These are phyloP conservation scores for Vesta saturnalis DNA, from an alignment of 2,888 invertebrate genomes.

Conservation along the genomic window DNA sequence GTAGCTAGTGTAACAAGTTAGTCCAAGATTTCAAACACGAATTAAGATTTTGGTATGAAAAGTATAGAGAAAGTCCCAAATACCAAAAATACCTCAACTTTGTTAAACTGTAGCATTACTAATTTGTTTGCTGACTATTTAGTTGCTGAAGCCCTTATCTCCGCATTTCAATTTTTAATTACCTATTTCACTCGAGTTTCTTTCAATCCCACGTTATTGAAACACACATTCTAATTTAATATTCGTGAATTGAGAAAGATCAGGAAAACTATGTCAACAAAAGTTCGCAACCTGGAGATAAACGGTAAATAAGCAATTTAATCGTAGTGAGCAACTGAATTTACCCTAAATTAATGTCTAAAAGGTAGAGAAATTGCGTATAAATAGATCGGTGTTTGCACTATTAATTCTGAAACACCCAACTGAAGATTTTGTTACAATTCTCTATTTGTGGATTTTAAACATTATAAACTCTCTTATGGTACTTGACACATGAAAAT, in stretches of 20 bases:
- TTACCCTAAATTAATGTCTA: constrained; percentile 9
- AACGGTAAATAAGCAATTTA: constrained; percentile 6
- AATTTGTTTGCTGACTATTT: neutral
- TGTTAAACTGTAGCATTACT: neutral
- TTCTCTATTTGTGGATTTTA: too few species aligned
- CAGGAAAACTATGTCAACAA: neutral
- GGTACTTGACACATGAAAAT: too few species aligned
- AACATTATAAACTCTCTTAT: too few species aligned
- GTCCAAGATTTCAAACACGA: constrained; percentile 2
- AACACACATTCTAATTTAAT: neutral
- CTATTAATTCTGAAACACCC: neutral
- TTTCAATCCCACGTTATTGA: too few species aligned
- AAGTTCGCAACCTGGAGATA: constrained; percentile 4
- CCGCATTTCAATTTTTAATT: neutral
- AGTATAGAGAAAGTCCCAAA: neutral
- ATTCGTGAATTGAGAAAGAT: neutral
- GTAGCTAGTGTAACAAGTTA: constrained; percentile 9
- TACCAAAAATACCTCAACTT: constrained; percentile 1
- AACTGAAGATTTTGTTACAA: neutral
- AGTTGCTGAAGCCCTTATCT: neutral
- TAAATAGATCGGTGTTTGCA: neutral
- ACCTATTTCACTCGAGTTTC: too few species aligned
- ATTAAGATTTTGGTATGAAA: neutral
- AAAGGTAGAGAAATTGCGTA: constrained; percentile 5
- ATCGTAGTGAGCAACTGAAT: constrained; percentile 5